Evolutionary conservation across 1,140 invertebrate genomes (phyloP), one percentile per base, ranked within the genome.

Genomic region (Drosophila subpulchrella): DNA sequence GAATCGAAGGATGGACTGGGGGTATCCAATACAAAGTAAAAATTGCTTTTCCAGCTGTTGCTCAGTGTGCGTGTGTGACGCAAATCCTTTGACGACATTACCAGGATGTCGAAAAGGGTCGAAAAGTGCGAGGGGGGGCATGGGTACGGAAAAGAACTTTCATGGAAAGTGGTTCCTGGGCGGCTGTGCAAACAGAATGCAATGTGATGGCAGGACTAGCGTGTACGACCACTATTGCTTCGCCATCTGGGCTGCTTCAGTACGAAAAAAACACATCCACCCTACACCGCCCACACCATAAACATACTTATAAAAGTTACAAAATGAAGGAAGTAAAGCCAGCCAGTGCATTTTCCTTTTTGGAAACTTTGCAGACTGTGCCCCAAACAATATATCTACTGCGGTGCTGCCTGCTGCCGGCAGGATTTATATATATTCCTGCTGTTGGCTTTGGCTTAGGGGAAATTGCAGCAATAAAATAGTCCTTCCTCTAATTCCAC

Each of bases 81-180:
- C 71, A 86, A 79, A 67, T 77, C 75, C 75, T 79, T 74, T 89
- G 76, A 89, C 60, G 67, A 83, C 60, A 76, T 59, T 61, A 42
- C 30, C 48, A 62, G 44, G 70, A 67, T 72, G 68, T 56, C 47
- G 59, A 46, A 39, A 39, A 8, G 11, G 27, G 13, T n/a, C 13
- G 15, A 13, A 34, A 58, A 46, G 6, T 38, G 11, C n/a, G 24
- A 10, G 30, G 12, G 12, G 20, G 30, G 5, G 20, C 13, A 11
- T n/a, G 12, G 12, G 15, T n/a, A 4, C 38, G 30, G 30, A 30
- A 56, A 27, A 12, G 39, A 39, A 38, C 53, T 41, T 42, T 61
- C 67, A 58, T 54, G 32, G 47, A 41, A 75, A 78, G 60, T 85
- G 60, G 48, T 53, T 57, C 7, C 53, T 77, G 39, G 63, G 54